phyloP scores from a whole-genome alignment of 1,140 invertebrate species.

The Oscheius sp. region DNA sequence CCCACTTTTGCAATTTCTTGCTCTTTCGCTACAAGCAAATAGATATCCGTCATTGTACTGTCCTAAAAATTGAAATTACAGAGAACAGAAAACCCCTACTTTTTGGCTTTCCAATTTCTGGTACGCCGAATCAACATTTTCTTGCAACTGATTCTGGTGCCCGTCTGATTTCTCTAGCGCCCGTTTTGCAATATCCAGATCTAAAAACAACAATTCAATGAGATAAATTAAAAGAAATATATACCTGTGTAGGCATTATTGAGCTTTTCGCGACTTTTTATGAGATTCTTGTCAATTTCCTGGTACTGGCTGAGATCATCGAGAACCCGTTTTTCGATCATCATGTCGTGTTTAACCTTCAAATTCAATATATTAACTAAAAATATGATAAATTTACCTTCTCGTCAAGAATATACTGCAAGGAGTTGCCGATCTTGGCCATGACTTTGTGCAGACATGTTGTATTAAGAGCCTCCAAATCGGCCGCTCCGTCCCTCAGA shows the following conservation, averaged over 20 bases:
- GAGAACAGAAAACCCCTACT: not conserved
- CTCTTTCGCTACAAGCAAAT: constrained; percentile 14
- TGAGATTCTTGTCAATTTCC: constrained; percentile 20
- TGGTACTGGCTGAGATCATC: constrained; percentile 13
- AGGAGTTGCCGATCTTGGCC: not conserved
- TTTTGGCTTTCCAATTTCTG: constrained; percentile 32
- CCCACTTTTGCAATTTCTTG: constrained; percentile 22
- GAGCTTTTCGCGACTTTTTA: constrained; percentile 16
- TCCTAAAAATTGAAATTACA: not conserved
- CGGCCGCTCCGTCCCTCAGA: constrained; percentile 8
- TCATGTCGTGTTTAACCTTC: constrained; percentile 25
- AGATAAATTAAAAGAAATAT: not conserved
- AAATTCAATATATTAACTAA: not conserved
- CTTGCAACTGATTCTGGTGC: constrained; percentile 4
- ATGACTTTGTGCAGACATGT: constrained; percentile 29
- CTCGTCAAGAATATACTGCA: constrained; percentile 11
- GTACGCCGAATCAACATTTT: not conserved
- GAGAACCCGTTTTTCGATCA: constrained; percentile 18
- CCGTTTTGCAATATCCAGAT: constrained; percentile 19
- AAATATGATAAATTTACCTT: not conserved
- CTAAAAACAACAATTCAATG: not conserved
- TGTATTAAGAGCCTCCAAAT: constrained; percentile 1
- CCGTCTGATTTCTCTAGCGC: constrained; percentile 10
- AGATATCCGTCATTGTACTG: constrained; percentile 30
- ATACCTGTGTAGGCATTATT: constrained; percentile 10